Evolutionary conservation across 2,888 invertebrate genomes (phyloP), one percentile per base, ranked within the genome.

Genomic region (Heteromurus nitidus): DNA sequence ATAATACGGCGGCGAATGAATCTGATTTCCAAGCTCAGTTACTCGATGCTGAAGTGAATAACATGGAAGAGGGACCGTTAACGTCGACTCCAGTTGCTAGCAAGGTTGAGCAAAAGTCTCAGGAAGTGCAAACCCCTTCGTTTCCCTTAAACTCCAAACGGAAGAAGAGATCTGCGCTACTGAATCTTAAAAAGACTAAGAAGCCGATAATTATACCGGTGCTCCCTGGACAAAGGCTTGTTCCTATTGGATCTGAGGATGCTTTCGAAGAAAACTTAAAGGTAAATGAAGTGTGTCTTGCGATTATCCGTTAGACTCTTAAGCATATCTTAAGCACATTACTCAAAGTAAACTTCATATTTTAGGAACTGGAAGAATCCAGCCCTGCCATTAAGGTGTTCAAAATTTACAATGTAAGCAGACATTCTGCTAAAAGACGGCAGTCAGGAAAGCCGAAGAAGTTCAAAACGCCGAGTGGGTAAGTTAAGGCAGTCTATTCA

Each of bases 151-250:
- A 69, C 24, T 11, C 53, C 31, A 85, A 84, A n/a, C 69, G 85
- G 50, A 69, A 84, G 50, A 80, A 83, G 36, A 64, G 86, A 20
- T 77, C 84, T 13, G 68, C 72, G 18, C 13, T 82, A 22, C 18
- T 85, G 24, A 86, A 84, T 69, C 67, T 85, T 1, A 86, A 85
- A 36, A 72, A 82, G 44, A 82, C 83, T 11, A 77, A 84, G 30
- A 82, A 80, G 42, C 75, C 85, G 11, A 77, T 85, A 26, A 55
- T 85, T 13, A 75, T 86, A 16, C 85, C 84, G 2, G 60, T 83
- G 26, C 69, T 82, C 24, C 73, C 68, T 13, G 83, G 83, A 18
- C 86, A 85, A 47, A 76, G 80, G 18, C 60, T 83, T 11, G 64
- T 84, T 13, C 82, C 82, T 2, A 76, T 80, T 26, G 60, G 76